Conservation (phyloP, 1,140 invertebrate species). For the Potamilus streckersoni region DNA sequence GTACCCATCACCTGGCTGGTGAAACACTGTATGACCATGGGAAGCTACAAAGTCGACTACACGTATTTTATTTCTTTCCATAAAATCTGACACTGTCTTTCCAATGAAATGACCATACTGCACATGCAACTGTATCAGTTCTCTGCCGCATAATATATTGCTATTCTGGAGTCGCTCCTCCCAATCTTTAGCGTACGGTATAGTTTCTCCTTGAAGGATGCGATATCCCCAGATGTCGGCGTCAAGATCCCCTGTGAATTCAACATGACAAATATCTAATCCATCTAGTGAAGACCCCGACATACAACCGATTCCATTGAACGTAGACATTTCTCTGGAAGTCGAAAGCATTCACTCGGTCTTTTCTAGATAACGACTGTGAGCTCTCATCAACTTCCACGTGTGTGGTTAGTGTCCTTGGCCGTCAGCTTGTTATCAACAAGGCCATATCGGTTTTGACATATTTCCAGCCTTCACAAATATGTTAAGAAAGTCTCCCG, state of each 20-base stretch:
- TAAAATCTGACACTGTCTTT: slow-evolving; percentile 41
- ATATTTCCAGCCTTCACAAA: too few relatives aligned
- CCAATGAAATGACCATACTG: slow-evolving; percentile 59
- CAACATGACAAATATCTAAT: slow-evolving; percentile 58
- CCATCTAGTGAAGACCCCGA: slow-evolving; percentile 63
- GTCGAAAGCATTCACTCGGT: too few relatives aligned
- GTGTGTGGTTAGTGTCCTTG: too few relatives aligned
- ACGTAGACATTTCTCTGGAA: slow-evolving; percentile 46
- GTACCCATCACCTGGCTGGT: slow-evolving; percentile 52
- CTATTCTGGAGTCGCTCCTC: slow-evolving; percentile 40
- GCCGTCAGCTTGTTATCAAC: too few relatives aligned
- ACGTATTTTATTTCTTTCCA: slow-evolving; percentile 31
- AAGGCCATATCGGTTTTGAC: too few relatives aligned
- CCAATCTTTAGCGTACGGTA: slow-evolving; percentile 49
- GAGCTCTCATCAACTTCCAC: too few relatives aligned
- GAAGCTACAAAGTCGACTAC: slow-evolving; percentile 52
- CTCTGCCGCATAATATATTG: slow-evolving; percentile 37
- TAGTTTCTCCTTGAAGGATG: slow-evolving; percentile 46
- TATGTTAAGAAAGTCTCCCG: too few relatives aligned
- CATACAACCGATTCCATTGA: slow-evolving; percentile 59
- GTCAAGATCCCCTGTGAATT: slow-evolving; percentile 55
- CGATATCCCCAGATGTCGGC: slow-evolving; percentile 58
- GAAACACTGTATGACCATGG: slow-evolving; percentile 64
- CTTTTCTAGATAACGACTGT: too few relatives aligned
- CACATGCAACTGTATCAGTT: slow-evolving; percentile 53